phyloP scores from a whole-genome alignment of 2,797 vertebrate genomes.

The Hippoglossus hippoglossus region DNA sequence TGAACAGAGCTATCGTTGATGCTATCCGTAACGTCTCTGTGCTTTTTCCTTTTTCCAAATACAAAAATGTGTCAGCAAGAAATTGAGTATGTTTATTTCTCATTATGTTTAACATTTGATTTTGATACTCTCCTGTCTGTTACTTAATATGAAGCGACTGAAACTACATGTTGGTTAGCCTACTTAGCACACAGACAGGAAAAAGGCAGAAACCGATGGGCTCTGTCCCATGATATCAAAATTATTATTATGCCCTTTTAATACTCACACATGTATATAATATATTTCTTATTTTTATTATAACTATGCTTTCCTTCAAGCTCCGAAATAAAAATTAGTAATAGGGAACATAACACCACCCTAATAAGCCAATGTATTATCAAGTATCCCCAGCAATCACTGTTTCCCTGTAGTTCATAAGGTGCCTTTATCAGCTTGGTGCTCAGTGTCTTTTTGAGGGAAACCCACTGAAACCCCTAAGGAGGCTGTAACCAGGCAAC shows the following conservation, averaged over 20 bases:
- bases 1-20: background rate
- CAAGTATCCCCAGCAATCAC: constrained; percentile 10
- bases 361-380: background rate
- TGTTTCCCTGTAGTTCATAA: constrained; percentile 51
- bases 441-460: constrained; percentile 50
- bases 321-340: background rate
- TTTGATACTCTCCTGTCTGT: background rate
- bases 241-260: background rate
- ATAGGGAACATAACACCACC: background rate
- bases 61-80: background rate
- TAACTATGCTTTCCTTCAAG: background rate
- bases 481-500: constrained; percentile 75
- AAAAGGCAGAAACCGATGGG: background rate
- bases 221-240: background rate
- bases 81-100: background rate
- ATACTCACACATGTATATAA: background rate
- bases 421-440: constrained; percentile 53
- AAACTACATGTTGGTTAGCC: background rate
- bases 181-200: background rate
- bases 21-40: too few relatives aligned
- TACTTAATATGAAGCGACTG: background rate
- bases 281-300: background rate
- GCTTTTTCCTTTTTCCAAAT: background rate
- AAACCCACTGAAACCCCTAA: constrained; percentile 49
- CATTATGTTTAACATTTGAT: background rate